phyloP scores from a whole-genome alignment of 2,113 vertebrate genomes.

The Pelusios castaneus region DNA sequence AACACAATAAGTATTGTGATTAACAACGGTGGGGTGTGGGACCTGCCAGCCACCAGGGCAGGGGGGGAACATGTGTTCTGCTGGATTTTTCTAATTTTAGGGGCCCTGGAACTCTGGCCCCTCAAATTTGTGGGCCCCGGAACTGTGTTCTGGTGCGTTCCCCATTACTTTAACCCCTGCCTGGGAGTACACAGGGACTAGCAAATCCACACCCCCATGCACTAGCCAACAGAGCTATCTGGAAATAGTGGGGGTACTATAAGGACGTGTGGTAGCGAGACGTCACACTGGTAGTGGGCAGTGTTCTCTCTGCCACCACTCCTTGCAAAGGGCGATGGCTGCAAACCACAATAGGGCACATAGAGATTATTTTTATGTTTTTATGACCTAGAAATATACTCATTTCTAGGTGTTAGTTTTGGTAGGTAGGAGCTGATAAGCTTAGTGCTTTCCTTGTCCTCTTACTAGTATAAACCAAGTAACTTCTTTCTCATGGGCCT shows the following conservation, averaged over 20 bases:
- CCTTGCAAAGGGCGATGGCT: neutral
- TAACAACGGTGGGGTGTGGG: too few species aligned
- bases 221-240: accelerated
- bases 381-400: neutral
- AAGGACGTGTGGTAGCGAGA: neutral
- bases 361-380: neutral
- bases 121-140: too few species aligned
- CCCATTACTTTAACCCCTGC: too few species aligned
- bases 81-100: too few species aligned
- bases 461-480: neutral
- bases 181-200: neutral
- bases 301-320: too few species aligned
- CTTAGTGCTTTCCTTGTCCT: neutral
- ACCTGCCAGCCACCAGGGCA: too few species aligned
- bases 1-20: too few species aligned
- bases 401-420: neutral
- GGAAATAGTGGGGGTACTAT: neutral
- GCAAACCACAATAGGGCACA: neutral
- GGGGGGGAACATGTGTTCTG: too few species aligned
- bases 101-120: too few species aligned
- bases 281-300: too few species aligned
- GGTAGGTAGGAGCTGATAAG: neutral
- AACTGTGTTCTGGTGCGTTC: too few species aligned
- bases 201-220: neutral
- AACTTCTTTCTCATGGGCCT: neutral